Base-by-base conservation (phyloP, 2,888 invertebrate species). In the Cephus rjabovi region DNA sequence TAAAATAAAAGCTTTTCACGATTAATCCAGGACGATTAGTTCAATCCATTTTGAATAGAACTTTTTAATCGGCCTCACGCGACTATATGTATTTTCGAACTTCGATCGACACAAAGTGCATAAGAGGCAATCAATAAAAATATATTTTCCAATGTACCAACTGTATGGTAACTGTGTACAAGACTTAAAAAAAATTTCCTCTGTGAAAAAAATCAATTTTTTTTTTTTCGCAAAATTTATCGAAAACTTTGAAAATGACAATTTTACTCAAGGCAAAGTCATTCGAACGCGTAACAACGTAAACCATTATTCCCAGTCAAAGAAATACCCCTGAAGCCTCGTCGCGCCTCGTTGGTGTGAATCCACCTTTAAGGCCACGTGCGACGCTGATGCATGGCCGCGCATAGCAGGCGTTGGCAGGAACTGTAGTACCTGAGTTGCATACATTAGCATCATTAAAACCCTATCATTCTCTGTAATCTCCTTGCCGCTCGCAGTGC, bases 361-460 rank as follows among this genome's bases (percentile, higher is more conserved):
- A 78, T 81, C 79, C 74, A 69, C 76, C 77, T 80, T 82, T 80
- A 77, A 68, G 56, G 79, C 80, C 83, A 83, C 83, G 83, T 80
- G 83, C 82, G 82, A 81, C 80, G 70, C 76, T 76, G 81, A 83
- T 79, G 78, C 79, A 83, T 80, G 81, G 77, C 76, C 79, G 76
- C 77, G 79, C 77, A 82, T 79, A 81, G 79, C 81, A 81, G 82
- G 80, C 85, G 84, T 86, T 82, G 82, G 77, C 83, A 81, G 85
- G 83, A 86, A 85, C 84, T 84, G 79, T 77, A 80, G 81, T 86
- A 86, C 86, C 86, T 82, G 88, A 85, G 83, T 80, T 75, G 87
- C 85, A 87, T 89, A 86, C 83, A 87, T 88, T 86, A 88, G 83
- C 81, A 79, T 84, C 81, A 74, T 85, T 84, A 81, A 79, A 33